phyloP scores from a whole-genome alignment of 2,113 vertebrate species.

The Megaceryle maxima region DNA sequence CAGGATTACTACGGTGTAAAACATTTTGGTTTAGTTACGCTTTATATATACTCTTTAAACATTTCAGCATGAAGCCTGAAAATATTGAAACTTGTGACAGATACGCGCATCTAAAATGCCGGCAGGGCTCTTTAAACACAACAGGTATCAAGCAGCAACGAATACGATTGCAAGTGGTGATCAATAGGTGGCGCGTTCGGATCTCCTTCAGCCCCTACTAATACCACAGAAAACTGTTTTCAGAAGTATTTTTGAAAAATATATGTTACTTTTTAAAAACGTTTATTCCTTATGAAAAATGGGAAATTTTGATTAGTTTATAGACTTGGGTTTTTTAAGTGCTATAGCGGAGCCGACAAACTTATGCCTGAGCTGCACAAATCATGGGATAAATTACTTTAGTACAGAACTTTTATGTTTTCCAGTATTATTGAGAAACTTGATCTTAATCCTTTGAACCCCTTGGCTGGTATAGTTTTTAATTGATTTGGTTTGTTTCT shows the following conservation, averaged over 20 bases:
- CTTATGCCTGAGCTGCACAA: neutral
- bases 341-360: neutral
- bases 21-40: neutral
- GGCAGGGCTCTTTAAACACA: rapidly evolving
- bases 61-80: neutral
- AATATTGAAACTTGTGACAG: neutral
- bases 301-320: neutral
- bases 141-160: neutral
- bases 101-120: neutral
- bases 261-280: neutral
- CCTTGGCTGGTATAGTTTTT: neutral
- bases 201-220: neutral
- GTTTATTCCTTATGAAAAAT: neutral
- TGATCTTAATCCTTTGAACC: neutral
- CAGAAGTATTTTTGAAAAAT: neutral
- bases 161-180: neutral
- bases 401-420: neutral
- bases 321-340: neutral
- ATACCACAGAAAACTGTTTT: rapidly evolving
- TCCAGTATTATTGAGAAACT: neutral
- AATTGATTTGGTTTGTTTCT: neutral
- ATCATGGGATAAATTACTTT: neutral
- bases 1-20: neutral
- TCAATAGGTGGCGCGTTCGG: slow-evolving; percentile 76
- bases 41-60: neutral